Conservation (phyloP, 2,113 vertebrate species). For the Malaclemys terrapin region DNA sequence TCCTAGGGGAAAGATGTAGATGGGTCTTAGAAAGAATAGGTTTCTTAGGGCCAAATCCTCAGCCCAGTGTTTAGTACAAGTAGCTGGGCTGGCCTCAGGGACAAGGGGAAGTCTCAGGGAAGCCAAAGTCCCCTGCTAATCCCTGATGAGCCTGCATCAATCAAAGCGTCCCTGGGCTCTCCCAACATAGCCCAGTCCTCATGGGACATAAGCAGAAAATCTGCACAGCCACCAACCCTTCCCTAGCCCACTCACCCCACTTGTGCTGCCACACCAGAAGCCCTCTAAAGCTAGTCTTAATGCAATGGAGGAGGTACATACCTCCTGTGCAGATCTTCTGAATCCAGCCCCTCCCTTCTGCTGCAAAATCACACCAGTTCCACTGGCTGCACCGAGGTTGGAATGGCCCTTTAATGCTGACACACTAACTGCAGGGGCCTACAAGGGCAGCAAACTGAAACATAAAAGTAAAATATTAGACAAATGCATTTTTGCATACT, state of each 20-base stretch:
- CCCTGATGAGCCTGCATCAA: neutral
- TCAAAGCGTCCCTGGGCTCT: neutral
- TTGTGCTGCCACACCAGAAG: neutral
- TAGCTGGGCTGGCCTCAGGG: accelerated
- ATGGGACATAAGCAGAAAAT: neutral
- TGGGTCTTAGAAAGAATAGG: neutral
- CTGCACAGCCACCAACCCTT: accelerated
- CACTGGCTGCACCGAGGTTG: neutral
- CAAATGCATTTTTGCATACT: neutral
- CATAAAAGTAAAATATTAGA: neutral
- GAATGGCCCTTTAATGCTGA: neutral
- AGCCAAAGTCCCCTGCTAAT: neutral
- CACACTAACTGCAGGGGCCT: no score
- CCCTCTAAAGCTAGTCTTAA: neutral
- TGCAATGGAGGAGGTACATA: neutral
- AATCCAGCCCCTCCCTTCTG: neutral
- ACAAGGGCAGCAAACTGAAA: neutral
- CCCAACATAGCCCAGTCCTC: accelerated
- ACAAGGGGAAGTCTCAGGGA: neutral
- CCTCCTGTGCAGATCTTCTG: neutral
- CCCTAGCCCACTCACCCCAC: neutral
- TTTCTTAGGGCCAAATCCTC: neutral
- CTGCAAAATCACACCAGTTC: neutral
- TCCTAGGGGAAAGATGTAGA: neutral
- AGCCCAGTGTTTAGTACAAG: neutral